Evolutionary conservation across 2,113 vertebrate genomes (phyloP).

Genomic region (Canis aureus): DNA sequence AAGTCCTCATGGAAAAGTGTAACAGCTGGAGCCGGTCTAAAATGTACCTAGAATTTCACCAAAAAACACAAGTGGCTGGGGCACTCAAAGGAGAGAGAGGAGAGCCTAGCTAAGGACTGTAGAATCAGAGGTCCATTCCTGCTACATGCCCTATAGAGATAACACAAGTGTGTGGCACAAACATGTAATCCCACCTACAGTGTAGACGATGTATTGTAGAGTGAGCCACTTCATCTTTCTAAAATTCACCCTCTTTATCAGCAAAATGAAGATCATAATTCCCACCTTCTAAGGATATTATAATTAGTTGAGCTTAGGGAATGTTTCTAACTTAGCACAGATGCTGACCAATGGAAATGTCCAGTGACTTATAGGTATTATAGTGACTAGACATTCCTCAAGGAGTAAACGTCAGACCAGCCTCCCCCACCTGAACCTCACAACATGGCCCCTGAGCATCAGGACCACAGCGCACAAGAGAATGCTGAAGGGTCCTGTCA

Average conservation of each 20-base stretch:
- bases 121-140: background rate
- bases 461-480: slow-evolving; percentile 45
- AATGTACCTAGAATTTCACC: background rate
- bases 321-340: background rate
- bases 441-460: background rate
- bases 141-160: rapidly evolving
- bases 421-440: background rate
- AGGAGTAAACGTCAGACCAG: background rate
- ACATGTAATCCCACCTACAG: background rate
- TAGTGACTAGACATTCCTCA: background rate
- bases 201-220: background rate
- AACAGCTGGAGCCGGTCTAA: background rate
- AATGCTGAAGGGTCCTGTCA: slow-evolving; percentile 22
- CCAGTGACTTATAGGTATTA: background rate
- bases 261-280: background rate
- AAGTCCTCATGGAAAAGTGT: background rate
- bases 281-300: background rate
- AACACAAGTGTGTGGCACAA: background rate
- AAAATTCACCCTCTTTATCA: background rate
- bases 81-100: background rate
- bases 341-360: background rate
- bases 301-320: background rate
- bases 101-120: background rate
- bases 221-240: background rate
- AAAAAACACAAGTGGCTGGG: background rate